Evolutionary conservation across 1,140 invertebrate genomes (phyloP), one percentile per base, ranked within the genome.

Genomic region (Pinna nobilis): DNA sequence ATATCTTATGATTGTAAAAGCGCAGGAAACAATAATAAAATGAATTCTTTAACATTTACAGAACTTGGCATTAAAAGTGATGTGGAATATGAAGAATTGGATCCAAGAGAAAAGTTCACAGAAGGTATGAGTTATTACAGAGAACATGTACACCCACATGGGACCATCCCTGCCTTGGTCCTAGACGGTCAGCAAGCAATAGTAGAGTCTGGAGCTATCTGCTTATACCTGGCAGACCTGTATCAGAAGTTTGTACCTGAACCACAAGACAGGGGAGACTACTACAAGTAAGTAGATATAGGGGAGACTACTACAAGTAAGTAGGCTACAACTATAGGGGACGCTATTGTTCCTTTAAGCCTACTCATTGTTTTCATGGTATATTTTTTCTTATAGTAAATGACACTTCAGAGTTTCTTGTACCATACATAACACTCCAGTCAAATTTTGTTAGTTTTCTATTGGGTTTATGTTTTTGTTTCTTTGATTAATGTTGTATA

Each of bases 151-250:
- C 82, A 82, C 35, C 80, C 78, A 41, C 82, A 82, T 55, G 68
- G 76, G 2, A 81, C 78, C 3, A 60, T 84, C 9, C 81, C 83
- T 0, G 79, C 80, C 18, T 37, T 83, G n/a, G 76, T 73, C 13
- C 33, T 78, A 2, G 78, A 82, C 18, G 77, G 73, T 0, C 61
- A 67, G n/a, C 53, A 55, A 28, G 44, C 72, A 3, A 61, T 84
- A 33, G 49, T 84, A 5, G 81, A 84, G 67, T 82, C 81, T 0
- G 83, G 77, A 11, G 83, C 83, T 33, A 81, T 84, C 57, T 84
- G 83, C 47, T 30, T 83, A 50, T 83, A 79, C 61, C 51, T 84
- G 41, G 83, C 77, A n/a, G 81, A 83, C 30, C 13, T 74, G 18
- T 80, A 79, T 64, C 70, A 74, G 18, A 68, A 74, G 13, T 72